A percentile compares a stretch with the other conserved stretches of the same genome.
phyloP scores from a whole-genome alignment of 1,140 invertebrate genomes.

The Drosophila teissieri region DNA sequence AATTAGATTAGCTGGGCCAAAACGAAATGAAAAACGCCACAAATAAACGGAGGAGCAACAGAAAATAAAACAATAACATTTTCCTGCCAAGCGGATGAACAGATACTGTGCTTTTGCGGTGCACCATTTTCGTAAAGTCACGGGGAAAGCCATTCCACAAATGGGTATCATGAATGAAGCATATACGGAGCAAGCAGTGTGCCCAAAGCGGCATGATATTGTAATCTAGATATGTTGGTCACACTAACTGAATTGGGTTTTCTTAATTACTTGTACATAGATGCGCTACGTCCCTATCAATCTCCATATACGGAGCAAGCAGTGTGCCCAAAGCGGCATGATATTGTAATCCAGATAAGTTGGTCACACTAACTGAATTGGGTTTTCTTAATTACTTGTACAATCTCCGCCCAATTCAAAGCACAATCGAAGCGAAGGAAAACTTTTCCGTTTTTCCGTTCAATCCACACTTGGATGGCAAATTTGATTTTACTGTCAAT shows the following conservation, averaged over 20 bases:
- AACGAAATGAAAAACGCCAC: slow-evolving; percentile 20
- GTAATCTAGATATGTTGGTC: neutral
- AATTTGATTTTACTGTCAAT: slow-evolving; percentile 64
- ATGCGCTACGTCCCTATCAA: neutral
- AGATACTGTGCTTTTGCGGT: slow-evolving; percentile 8
- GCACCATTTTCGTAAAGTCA: slow-evolving; percentile 1
- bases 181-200: neutral
- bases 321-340: neutral
- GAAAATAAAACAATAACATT: slow-evolving; percentile 54
- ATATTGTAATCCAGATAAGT: neutral
- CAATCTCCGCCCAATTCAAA: neutral
- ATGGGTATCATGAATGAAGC: neutral
- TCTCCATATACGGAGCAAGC: neutral
- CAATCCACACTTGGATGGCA: neutral
- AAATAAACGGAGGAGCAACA: slow-evolving; percentile 10
- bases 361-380: neutral
- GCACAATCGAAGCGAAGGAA: neutral
- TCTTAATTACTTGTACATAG: neutral
- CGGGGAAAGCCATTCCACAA: neutral
- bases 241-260: neutral
- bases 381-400: too few relatives aligned
- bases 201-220: neutral
- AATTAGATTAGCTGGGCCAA: slow-evolving; percentile 55
- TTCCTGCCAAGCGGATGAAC: slow-evolving; percentile 36
- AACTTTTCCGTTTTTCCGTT: neutral